These are phyloP conservation scores for Cryptophagus acutangulus DNA, from an alignment of 2,888 invertebrate species.

Conservation along the genomic window DNA sequence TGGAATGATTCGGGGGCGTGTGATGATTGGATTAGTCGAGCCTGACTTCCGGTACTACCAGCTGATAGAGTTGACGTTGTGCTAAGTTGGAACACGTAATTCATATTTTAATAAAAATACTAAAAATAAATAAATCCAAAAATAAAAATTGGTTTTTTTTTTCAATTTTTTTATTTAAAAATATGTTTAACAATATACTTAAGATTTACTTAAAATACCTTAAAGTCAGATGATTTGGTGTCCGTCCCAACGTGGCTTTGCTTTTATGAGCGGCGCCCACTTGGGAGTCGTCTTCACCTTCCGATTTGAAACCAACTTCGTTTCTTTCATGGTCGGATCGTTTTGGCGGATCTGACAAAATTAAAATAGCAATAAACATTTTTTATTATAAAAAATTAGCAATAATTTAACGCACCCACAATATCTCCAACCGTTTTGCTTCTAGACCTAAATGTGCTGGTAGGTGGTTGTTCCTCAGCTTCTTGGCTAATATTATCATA, in stretches of 20 bases:
- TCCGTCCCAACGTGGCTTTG: slow-evolving; percentile 69
- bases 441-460: slow-evolving; percentile 66
- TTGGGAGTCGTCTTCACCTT: slow-evolving; percentile 80
- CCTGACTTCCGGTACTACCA: slow-evolving; percentile 89
- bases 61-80: slow-evolving; percentile 92
- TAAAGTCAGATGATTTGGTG: slow-evolving; percentile 88
- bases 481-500: slow-evolving; percentile 77
- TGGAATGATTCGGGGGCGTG: slow-evolving; percentile 91
- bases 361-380: too few relatives aligned
- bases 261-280: slow-evolving; percentile 55
- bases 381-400: neutral
- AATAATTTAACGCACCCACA: slow-evolving; percentile 55
- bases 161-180: neutral
- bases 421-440: slow-evolving; percentile 90
- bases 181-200: neutral
- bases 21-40: slow-evolving; percentile 88
- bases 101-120: too few relatives aligned
- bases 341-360: slow-evolving; percentile 44
- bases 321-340: slow-evolving; percentile 51
- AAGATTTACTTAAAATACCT: too few relatives aligned
- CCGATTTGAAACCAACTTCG: slow-evolving; percentile 77
- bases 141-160: neutral
- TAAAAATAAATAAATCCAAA: slow-evolving; percentile 1
- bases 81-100: too few relatives aligned
- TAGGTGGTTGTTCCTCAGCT: slow-evolving; percentile 57